Percentiles rank a stretch among this genome's conserved stretches.
These are phyloP conservation scores for Pelecanus crispus DNA, from an alignment of 2,113 vertebrate species.

Conservation along the genomic window DNA sequence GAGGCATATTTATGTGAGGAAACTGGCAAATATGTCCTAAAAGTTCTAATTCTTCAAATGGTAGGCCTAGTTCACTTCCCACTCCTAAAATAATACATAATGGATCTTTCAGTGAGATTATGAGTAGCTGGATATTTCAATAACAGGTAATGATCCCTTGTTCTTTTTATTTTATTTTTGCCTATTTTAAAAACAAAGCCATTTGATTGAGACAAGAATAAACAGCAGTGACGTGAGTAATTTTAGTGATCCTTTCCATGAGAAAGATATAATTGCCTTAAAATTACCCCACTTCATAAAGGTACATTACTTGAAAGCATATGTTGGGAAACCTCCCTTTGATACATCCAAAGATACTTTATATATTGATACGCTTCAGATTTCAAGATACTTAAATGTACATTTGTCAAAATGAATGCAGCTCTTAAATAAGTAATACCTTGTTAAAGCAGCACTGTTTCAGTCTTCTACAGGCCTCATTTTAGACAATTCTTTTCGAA, in stretches of 20 bases:
- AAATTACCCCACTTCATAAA: background rate
- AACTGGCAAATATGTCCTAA: background rate
- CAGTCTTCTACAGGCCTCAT: background rate
- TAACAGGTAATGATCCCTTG: rapidly evolving
- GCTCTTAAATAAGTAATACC: background rate
- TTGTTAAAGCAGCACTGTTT: background rate
- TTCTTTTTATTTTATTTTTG: background rate
- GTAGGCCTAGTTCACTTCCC: background rate
- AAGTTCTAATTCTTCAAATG: background rate
- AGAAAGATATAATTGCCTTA: background rate
- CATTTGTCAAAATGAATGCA: background rate
- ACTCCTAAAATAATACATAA: background rate
- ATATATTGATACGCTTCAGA: background rate
- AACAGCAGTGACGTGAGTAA: background rate
- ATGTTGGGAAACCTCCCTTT: background rate
- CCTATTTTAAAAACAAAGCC: background rate
- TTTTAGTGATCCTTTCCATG: background rate
- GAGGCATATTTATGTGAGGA: background rate
- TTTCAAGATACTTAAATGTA: background rate
- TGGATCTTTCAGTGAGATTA: background rate
- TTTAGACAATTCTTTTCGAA: background rate
- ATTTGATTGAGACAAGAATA: background rate
- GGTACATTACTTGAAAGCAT: background rate
- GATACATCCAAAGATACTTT: background rate
- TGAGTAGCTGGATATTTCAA: background rate